These are phyloP conservation scores for Ispidina picta DNA, from an alignment of 2,797 vertebrate genomes.

Conservation along the genomic window DNA sequence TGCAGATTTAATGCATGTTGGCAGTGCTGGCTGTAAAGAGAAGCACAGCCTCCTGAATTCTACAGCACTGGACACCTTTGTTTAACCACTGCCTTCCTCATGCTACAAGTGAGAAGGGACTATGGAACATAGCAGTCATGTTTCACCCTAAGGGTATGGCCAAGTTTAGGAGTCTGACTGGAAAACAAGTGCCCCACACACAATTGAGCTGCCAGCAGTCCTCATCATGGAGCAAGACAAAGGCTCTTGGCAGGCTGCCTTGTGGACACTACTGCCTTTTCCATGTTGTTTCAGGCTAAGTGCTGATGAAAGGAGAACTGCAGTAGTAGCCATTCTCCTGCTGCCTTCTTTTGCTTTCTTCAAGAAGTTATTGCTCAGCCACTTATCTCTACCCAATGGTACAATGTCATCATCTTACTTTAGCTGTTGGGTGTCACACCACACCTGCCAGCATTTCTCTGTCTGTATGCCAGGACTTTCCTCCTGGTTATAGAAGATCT, in stretches of 20 bases:
- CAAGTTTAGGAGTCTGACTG: background rate
- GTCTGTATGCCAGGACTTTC: background rate
- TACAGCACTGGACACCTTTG: fast-evolving
- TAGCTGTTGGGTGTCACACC: background rate
- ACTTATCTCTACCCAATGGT: fast-evolving
- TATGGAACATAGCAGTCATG: background rate
- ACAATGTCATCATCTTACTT: background rate
- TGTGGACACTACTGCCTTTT: background rate
- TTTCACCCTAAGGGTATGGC: background rate
- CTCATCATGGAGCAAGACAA: fast-evolving
- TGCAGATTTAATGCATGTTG: background rate
- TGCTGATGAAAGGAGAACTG: background rate
- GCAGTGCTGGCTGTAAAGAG: background rate
- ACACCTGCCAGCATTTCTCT: background rate
- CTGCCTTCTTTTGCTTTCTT: background rate
- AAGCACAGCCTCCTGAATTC: background rate
- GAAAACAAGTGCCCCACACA: background rate
- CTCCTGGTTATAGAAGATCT: background rate
- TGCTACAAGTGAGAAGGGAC: fast-evolving
- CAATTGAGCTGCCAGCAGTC: background rate
- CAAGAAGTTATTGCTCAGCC: background rate
- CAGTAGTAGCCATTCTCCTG: background rate
- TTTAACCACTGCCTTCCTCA: background rate
- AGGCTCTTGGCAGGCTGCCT: background rate
- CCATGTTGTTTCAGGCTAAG: background rate